phyloP scores from a whole-genome alignment of 2,888 invertebrate genomes.

The Aleiodes testaceus region DNA sequence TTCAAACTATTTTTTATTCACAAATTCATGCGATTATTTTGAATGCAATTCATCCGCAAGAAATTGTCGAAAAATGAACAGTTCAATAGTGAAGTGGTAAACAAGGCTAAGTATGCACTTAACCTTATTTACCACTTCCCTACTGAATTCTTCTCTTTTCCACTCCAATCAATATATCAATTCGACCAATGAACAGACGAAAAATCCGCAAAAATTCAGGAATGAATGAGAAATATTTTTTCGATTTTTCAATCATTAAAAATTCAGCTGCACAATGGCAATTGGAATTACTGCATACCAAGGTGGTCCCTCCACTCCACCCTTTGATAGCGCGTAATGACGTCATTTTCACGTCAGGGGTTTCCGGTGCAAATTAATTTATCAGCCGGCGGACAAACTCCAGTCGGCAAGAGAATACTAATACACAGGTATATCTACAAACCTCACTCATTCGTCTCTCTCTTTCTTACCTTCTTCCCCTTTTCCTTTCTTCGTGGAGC shows the following conservation, averaged over 20 bases:
- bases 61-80: too few relatives aligned
- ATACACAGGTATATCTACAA: conserved; percentile 1
- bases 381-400: conserved; percentile 56
- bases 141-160: too few relatives aligned
- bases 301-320: conserved; percentile 20
- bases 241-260: background rate
- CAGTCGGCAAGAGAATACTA: conserved; percentile 23
- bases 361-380: conserved; percentile 70
- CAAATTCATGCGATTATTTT: too few relatives aligned
- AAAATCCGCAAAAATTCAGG: too few relatives aligned
- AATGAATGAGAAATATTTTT: too few relatives aligned
- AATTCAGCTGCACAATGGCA: background rate
- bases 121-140: too few relatives aligned
- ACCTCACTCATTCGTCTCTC: conserved; percentile 1
- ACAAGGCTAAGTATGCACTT: too few relatives aligned
- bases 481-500: background rate
- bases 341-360: conserved; percentile 67
- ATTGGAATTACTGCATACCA: background rate
- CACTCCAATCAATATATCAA: too few relatives aligned
- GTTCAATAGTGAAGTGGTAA: too few relatives aligned
- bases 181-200: too few relatives aligned
- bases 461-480: background rate
- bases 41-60: too few relatives aligned
- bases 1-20: background rate
- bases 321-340: conserved; percentile 63